Conservation (phyloP, 2,113 vertebrate species). For the Dicaeum eximium region DNA sequence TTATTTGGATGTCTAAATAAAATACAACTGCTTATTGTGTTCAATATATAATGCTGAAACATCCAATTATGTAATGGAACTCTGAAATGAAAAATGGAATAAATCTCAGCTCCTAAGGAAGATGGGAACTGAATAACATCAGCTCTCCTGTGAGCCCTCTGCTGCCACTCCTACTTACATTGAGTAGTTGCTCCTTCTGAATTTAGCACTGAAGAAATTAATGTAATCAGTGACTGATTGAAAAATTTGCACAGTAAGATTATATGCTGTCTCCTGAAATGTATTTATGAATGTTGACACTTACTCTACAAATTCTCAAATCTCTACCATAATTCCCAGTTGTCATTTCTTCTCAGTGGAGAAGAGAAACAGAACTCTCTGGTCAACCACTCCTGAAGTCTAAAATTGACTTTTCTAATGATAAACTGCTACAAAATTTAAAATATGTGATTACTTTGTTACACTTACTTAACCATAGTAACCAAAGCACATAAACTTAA, state of each 20-base stretch:
- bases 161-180: background rate
- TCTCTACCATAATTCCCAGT: background rate
- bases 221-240: background rate
- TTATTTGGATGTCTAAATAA: background rate
- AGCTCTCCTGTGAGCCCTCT: background rate
- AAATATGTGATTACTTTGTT: background rate
- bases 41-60: background rate
- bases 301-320: background rate
- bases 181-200: background rate
- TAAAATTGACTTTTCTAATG: background rate
- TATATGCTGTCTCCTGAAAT: background rate
- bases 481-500: background rate
- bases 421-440: background rate
- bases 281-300: background rate
- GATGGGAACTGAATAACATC: background rate
- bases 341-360: background rate
- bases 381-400: background rate
- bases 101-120: background rate
- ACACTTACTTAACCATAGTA: background rate
- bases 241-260: background rate
- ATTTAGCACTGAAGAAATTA: background rate
- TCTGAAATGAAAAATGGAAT: background rate
- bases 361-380: background rate
- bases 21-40: background rate
- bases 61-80: background rate